Evolutionary conservation across 2,113 vertebrate species (phyloP), one percentile per base, ranked within the genome.

Genomic region (Agapornis roseicollis): DNA sequence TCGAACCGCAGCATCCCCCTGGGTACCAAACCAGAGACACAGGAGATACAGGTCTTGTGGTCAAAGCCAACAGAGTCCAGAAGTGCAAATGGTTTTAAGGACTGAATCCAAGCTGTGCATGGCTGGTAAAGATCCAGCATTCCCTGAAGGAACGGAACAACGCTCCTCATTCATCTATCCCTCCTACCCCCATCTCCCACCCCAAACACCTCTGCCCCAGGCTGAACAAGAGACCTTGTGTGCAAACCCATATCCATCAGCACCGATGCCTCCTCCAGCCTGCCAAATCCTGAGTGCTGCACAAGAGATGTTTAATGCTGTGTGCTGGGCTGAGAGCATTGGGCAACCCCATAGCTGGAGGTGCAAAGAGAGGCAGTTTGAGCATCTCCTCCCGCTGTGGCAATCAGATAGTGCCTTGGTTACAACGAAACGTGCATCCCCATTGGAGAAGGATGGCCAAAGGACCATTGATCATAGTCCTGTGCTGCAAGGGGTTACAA

Each of bases 191-290:
- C 46, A 58, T 72, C 93, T 89, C 83, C 78, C 69, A 35, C 7
- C 0, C 52, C 84, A 41, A 31, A 44, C 74, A 80, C 87, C 89
- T 79, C 91, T 91, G 74, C 56, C 39, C 17, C 23, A 7, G 0
- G 5, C n/a, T 42, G 68, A 96, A 97, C 93, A 95, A 94, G 81
- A 82, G 78, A 56, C 63, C 81, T 52, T 94, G 85, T 95, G 91
- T 97, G 61, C 63, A 39, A 56, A 82, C 73, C 60, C 46, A 11
- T 88, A 29, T 24, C 58, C 81, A 73, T 6, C 91, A 28, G 44
- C 86, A 22, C 60, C 5, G 1, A 10, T 24, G 47, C 66, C 64
- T 77, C 66, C 71, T 27, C 35, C n/a, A 58, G 87, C 64, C 70
- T 76, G 50, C 37, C 77, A 63, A 14, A 31, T 6, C 3, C 46